These are phyloP conservation scores for Bimastos eiseni DNA, from an alignment of 2,888 invertebrate species.

Conservation along the genomic window DNA sequence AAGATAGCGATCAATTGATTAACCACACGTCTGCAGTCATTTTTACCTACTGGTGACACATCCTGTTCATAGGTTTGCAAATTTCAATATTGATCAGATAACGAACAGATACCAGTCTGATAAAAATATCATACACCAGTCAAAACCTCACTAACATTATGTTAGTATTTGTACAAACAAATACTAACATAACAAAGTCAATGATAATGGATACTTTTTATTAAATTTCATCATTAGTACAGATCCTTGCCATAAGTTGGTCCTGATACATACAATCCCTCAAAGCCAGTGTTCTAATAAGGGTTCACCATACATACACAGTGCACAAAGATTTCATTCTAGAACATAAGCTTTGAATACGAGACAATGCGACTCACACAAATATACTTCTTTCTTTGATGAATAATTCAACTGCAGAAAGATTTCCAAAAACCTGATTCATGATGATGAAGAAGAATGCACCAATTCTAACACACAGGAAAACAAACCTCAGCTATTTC, in stretches of 20 bases:
- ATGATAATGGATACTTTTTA: neutral
- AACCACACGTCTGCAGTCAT: too few relatives aligned
- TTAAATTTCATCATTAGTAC: neutral
- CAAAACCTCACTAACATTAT: neutral
- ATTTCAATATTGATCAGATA: too few relatives aligned
- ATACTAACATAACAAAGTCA: neutral
- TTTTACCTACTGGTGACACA: too few relatives aligned
- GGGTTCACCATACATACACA: neutral
- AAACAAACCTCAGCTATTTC: neutral
- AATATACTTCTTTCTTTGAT: constrained; percentile 61
- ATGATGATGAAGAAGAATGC: constrained; percentile 62
- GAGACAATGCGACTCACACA: constrained; percentile 53
- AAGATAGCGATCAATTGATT: too few relatives aligned
- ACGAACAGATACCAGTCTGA: too few relatives aligned
- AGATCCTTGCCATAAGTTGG: too few relatives aligned
- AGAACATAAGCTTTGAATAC: neutral
- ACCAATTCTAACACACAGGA: constrained; percentile 53
- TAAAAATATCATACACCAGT: neutral
- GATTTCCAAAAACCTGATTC: constrained; percentile 61
- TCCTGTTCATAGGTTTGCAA: too few relatives aligned
- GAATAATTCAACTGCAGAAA: constrained; percentile 61
- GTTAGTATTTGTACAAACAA: neutral
- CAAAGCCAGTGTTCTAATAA: too few relatives aligned
- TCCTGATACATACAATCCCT: too few relatives aligned
- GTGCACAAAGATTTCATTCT: neutral